These are phyloP conservation scores for Tretioscincus oriximinensis DNA, from an alignment of 2,113 vertebrate genomes.

Conservation along the genomic window DNA sequence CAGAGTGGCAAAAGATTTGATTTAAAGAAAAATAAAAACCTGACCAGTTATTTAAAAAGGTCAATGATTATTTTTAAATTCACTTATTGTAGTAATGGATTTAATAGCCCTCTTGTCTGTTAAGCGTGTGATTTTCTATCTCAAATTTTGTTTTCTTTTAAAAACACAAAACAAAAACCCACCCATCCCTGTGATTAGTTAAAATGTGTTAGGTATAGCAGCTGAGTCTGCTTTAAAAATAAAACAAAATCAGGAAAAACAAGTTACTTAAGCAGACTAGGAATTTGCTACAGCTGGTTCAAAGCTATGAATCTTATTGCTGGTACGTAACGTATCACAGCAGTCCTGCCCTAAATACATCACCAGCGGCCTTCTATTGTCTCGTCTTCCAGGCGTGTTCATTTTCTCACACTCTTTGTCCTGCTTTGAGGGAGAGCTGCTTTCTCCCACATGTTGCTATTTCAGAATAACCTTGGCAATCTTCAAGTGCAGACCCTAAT, in stretches of 20 bases:
- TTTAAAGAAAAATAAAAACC: slow-evolving; percentile 40
- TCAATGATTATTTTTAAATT: slow-evolving; percentile 36
- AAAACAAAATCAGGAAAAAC: not conserved
- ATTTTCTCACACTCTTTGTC: slow-evolving; percentile 63
- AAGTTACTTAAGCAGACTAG: slow-evolving; percentile 68
- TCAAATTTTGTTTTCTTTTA: slow-evolving; percentile 69
- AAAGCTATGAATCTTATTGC: slow-evolving; percentile 78
- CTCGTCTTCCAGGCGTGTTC: slow-evolving; percentile 59
- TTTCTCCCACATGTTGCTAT: slow-evolving; percentile 57
- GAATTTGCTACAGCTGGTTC: slow-evolving; percentile 71
- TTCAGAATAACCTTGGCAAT: slow-evolving; percentile 53
- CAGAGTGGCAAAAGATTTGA: slow-evolving; percentile 63
- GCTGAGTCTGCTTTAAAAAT: slow-evolving; percentile 77
- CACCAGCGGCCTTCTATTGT: slow-evolving; percentile 58
- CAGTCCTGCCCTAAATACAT: slow-evolving; percentile 62
- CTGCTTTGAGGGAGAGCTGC: slow-evolving; percentile 52
- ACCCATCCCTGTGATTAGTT: slow-evolving; percentile 69
- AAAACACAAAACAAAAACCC: too few relatives aligned
- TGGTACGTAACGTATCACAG: slow-evolving; percentile 80
- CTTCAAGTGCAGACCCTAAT: slow-evolving; percentile 60
- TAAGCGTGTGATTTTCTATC: slow-evolving; percentile 61
- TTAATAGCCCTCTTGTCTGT: slow-evolving; percentile 68
- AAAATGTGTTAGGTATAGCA: slow-evolving; percentile 80
- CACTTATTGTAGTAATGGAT: slow-evolving; percentile 40
- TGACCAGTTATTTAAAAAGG: slow-evolving; percentile 53